Base-by-base conservation (phyloP, 2,888 invertebrate genomes). In the Acleris laterana region DNA sequence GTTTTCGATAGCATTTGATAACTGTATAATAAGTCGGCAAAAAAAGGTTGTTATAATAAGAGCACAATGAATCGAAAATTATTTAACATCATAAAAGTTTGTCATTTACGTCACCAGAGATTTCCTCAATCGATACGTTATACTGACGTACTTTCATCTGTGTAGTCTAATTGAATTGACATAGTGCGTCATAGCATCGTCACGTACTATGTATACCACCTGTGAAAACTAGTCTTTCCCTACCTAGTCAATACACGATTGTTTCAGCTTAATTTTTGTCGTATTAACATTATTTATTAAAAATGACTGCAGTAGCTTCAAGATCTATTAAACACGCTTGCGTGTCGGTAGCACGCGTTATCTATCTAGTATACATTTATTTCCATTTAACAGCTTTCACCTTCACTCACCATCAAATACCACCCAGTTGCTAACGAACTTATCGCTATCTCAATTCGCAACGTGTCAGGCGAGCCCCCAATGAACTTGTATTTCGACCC, bases 381-480 rank as follows among this genome's bases (percentile, higher is more conserved):
- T 20, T 2, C 3, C 2, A 13, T 50, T 19, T 25, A 53, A 59
- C 59, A 52, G 60, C 60, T 63, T 68, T 68, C 68, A 66, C 67
- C 69, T 62, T 59, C 62, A 22, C 44, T 71, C 62, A 72, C 70
- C 68, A 62, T 68, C 49, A 59, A 72, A 71, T 71, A 68, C 68
- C 69, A 71, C 25, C 22, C 44, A 48, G 76, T 79, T 80, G 73
- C 75, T 74, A 77, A 69, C 73, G 68, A 66, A 67, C 62, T 19
- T 60, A 62, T 53, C 68, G 57, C 70, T 77, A 77, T 80, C 76
- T 70, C 70, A 62, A 72, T 68, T 72, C 73, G 75, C 77, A 68
- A 70, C 70, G 79, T 78, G 74, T 66, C 74, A 71, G 85, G 62
- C 89, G 81, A 89, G 89, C 87, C 89, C 85, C 88, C 87, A 75